A percentile compares a stretch with the other conserved stretches of the same genome.
Conservation (phyloP, 2,113 vertebrate genomes). For the Saguinus imperator region DNA sequence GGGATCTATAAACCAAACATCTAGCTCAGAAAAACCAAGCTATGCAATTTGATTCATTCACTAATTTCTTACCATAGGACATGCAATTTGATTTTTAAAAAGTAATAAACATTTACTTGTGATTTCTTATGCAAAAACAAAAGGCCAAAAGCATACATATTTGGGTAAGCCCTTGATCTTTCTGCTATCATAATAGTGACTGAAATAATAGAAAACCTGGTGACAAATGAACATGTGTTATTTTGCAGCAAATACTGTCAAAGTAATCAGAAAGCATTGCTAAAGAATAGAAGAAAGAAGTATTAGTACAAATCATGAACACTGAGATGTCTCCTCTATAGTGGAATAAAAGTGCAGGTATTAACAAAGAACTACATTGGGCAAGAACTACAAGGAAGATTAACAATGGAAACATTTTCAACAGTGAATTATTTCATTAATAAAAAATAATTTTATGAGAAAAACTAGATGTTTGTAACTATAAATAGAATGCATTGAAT, state of each 20-base stretch:
- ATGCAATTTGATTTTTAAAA: background rate
- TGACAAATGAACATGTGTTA: background rate
- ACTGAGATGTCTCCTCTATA: background rate
- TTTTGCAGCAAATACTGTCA: background rate
- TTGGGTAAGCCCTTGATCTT: background rate
- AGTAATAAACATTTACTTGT: background rate
- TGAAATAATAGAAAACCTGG: background rate
- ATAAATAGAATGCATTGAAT: background rate
- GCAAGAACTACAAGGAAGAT: background rate
- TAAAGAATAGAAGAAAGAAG: background rate
- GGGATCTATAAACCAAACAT: background rate
- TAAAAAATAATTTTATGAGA: background rate
- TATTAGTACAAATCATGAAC: background rate
- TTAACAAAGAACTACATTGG: background rate
- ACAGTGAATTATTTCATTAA: background rate
- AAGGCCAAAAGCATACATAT: background rate
- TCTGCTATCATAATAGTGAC: background rate
- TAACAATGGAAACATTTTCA: background rate
- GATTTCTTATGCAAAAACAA: background rate
- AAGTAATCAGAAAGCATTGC: background rate
- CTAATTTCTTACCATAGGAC: background rate
- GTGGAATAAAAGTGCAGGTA: background rate
- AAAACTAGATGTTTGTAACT: background rate
- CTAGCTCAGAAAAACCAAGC: background rate
- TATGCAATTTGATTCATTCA: background rate